Conservation (phyloP, 2,113 vertebrate species). For the Brachionichthys hirsutus region DNA sequence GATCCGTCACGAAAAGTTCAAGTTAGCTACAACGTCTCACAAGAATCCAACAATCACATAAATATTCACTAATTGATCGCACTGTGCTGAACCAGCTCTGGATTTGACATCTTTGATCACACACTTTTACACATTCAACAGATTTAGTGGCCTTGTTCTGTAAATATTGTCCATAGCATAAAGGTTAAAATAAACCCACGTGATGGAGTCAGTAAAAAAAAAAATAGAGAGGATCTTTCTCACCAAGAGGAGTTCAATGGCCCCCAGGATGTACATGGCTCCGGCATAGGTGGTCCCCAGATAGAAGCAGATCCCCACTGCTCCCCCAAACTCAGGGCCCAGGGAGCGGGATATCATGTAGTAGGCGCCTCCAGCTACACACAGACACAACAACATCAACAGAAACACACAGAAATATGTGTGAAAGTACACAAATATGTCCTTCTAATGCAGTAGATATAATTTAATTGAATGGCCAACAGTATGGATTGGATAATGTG, state of each 20-base stretch:
- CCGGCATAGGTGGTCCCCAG: conserved; percentile 96
- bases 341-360: conserved; percentile 99
- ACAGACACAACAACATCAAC: conserved; percentile 31
- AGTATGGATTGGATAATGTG: too few relatives aligned
- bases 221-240: conserved; percentile 43
- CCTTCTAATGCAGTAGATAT: too few relatives aligned
- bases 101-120: not conserved
- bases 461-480: too few relatives aligned
- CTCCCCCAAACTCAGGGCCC: conserved; percentile 96
- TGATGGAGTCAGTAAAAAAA: not conserved
- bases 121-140: not conserved
- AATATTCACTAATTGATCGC: not conserved
- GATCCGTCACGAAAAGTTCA: too few relatives aligned
- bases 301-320: conserved; percentile 98
- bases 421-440: too few relatives aligned
- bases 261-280: conserved; percentile 99
- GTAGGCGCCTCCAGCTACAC: conserved; percentile 93
- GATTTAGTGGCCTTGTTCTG: not conserved
- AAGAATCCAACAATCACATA: not conserved
- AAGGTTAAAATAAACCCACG: not conserved
- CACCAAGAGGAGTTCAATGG: conserved; percentile 97
- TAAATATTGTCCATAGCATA: not conserved
- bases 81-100: not conserved
- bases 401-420: not conserved
- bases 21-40: too few relatives aligned